Conservation (phyloP, 2,113 vertebrate species). For the Percopsis transmontana region DNA sequence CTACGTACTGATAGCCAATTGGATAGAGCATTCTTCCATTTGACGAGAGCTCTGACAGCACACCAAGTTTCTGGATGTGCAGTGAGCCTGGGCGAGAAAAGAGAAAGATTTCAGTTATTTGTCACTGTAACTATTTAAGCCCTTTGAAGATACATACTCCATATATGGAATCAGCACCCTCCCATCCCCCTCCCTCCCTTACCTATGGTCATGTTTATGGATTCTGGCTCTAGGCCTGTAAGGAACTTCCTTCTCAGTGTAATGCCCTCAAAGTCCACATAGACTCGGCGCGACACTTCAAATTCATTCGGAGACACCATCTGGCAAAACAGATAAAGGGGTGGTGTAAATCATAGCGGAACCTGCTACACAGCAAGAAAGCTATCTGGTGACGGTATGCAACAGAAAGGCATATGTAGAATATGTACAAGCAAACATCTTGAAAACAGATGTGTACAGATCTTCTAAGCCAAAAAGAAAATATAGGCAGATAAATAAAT, state of each 20-base stretch:
- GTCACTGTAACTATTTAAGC: neutral
- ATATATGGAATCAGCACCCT: neutral
- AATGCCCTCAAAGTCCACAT: slow-evolving; percentile 91
- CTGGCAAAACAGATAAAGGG: slow-evolving; percentile 59
- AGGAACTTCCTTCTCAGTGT: slow-evolving; percentile 89
- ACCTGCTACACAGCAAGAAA: neutral
- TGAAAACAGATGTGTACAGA: too few relatives aligned
- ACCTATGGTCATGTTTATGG: slow-evolving; percentile 90
- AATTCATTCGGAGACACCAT: slow-evolving; percentile 81
- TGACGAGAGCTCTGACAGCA: slow-evolving; percentile 85
- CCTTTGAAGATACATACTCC: neutral
- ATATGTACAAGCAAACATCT: too few relatives aligned
- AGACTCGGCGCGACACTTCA: slow-evolving; percentile 86
- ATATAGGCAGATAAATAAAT: neutral
- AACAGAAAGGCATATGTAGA: too few relatives aligned
- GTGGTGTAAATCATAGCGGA: slow-evolving; percentile 1
- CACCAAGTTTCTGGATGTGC: slow-evolving; percentile 85
- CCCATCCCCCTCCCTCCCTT: slow-evolving; percentile 30
- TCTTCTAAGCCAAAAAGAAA: neutral
- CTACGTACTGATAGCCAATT: slow-evolving; percentile 89
- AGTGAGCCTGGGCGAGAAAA: slow-evolving; percentile 80
- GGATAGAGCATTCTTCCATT: slow-evolving; percentile 86
- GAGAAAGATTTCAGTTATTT: neutral
- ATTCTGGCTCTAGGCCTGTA: slow-evolving; percentile 87
- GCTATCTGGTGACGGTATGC: too few relatives aligned